A percentile compares a stretch with the other conserved stretches of the same genome.
phyloP scores from a whole-genome alignment of 2,888 invertebrate species.

The Crossocerus cetratus region DNA sequence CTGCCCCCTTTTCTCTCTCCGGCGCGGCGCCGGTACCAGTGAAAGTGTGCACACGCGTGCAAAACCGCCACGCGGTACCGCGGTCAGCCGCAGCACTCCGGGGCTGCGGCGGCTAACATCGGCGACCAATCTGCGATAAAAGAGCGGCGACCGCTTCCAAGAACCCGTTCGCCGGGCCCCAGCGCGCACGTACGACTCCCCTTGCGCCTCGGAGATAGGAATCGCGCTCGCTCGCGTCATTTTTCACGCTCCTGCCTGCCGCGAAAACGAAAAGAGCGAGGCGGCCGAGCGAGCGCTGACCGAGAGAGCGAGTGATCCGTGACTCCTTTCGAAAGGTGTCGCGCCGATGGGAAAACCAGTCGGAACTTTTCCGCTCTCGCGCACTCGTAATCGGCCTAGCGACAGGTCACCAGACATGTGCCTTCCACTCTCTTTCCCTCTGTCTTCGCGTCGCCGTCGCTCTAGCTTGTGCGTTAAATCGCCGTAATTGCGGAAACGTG shows the following conservation, averaged over 20 bases:
- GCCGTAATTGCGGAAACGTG: slow-evolving; percentile 24
- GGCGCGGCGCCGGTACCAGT: slow-evolving; percentile 44
- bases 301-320: slow-evolving; percentile 4
- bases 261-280: no score
- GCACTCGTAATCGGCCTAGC: slow-evolving; percentile 20
- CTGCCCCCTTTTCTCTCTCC: slow-evolving; percentile 60
- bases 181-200: background rate
- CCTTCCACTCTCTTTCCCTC: no score
- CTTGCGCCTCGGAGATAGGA: background rate
- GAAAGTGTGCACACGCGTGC: slow-evolving; percentile 58
- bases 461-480: slow-evolving; percentile 13
- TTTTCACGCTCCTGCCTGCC: no score
- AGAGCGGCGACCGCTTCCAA: slow-evolving; percentile 11
- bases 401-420: slow-evolving; percentile 7
- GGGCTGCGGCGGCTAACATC: background rate
- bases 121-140: slow-evolving; percentile 47
- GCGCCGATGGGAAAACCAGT: slow-evolving; percentile 3
- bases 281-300: background rate
- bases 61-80: no score
- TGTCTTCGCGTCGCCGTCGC: slow-evolving; percentile 17
- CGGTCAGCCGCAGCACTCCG: no score
- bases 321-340: slow-evolving; percentile 13
- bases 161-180: background rate
- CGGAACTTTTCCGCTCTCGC: background rate
- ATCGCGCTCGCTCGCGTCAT: background rate